Evolutionary conservation across 2,113 vertebrate genomes (phyloP).

Genomic region (Heterochromis multidens): DNA sequence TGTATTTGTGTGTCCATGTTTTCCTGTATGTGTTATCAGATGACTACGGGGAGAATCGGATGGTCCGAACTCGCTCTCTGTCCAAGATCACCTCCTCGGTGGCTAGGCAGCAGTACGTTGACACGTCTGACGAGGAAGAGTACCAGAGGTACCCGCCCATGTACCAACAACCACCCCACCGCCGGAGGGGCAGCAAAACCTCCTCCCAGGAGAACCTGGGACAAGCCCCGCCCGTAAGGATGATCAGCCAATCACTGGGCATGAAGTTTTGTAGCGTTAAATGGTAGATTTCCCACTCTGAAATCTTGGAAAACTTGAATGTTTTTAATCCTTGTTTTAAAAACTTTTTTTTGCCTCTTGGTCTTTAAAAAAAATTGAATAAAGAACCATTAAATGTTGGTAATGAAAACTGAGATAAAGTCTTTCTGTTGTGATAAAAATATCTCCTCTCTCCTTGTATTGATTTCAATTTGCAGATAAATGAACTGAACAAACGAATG

Average conservation of each 20-base stretch:
- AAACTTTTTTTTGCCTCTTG: not conserved
- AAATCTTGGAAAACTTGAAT: not conserved
- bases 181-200: slow-evolving; percentile 66
- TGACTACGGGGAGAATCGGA: slow-evolving; percentile 50
- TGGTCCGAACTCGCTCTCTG: slow-evolving; percentile 71
- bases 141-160: slow-evolving; percentile 30
- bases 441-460: not conserved
- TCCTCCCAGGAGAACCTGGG: slow-evolving; percentile 80
- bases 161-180: slow-evolving; percentile 69
- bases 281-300: not conserved
- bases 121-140: slow-evolving; percentile 85
- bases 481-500: slow-evolving; percentile 81
- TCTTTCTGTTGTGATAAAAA: not conserved
- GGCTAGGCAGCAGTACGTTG: slow-evolving; percentile 70
- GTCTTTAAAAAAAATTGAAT: not conserved
- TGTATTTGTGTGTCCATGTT: not conserved
- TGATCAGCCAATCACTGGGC: not conserved
- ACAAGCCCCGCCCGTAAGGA: slow-evolving; percentile 48
- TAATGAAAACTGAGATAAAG: not conserved
- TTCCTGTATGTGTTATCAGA: slow-evolving; percentile 12
- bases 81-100: slow-evolving; percentile 72
- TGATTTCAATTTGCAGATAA: slow-evolving; percentile 63
- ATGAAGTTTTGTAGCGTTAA: not conserved
- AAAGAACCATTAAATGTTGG: not conserved
- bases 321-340: not conserved